A percentile compares a stretch with the other conserved stretches of the same genome.
Conservation (phyloP, 2,888 invertebrate species). For the Drosophila leonis region DNA sequence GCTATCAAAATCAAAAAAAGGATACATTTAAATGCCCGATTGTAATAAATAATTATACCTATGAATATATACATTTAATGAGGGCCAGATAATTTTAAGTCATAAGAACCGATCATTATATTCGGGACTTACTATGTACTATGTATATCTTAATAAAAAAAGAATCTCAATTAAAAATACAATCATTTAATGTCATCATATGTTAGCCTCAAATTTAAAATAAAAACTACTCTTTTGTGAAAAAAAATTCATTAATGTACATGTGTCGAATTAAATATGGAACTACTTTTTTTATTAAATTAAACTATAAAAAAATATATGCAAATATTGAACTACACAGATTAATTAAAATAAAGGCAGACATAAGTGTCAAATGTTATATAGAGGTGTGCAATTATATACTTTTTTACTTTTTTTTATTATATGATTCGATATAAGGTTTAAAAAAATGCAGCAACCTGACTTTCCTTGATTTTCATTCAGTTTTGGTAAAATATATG, state of each 20-base stretch:
- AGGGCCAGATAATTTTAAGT: not conserved
- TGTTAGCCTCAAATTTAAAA: not conserved
- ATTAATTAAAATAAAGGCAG: not conserved
- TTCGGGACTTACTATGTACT: not conserved
- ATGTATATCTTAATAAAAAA: not conserved
- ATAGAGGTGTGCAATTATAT: not conserved
- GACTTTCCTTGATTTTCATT: not conserved
- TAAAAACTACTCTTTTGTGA: not conserved
- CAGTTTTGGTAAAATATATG: not conserved
- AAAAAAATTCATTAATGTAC: not conserved
- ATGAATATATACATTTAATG: slow-evolving; percentile 1
- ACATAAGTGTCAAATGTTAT: not conserved
- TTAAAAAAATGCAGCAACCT: not conserved
- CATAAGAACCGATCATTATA: not conserved
- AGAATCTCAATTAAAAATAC: not conserved
- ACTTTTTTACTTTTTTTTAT: too few species aligned
- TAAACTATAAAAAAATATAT: not conserved
- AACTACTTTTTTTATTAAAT: not conserved
- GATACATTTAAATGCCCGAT: slow-evolving; percentile 15
- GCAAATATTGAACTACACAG: not conserved
- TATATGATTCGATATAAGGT: not conserved
- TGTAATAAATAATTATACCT: not conserved
- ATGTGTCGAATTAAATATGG: not conserved
- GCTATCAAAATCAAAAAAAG: slow-evolving; percentile 86
- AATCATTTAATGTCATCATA: not conserved